phyloP scores from a whole-genome alignment of 2,888 invertebrate genomes.

The Tryphoninae sp. region DNA sequence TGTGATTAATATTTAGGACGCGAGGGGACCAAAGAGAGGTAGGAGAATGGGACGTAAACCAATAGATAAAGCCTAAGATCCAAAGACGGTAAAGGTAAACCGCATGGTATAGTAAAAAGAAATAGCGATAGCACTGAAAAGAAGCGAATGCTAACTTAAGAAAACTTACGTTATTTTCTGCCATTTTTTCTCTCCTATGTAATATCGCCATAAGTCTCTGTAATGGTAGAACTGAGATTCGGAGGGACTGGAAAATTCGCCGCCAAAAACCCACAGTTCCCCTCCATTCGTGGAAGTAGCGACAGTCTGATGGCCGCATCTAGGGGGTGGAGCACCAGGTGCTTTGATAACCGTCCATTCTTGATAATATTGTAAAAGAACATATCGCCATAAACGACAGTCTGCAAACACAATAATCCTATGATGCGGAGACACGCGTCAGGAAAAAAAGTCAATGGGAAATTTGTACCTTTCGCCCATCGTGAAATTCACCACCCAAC shows the following conservation, averaged over 20 bases:
- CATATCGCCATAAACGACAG: constrained; percentile 93
- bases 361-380: constrained; percentile 90
- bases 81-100: too few species aligned
- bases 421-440: too few species aligned
- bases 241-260: constrained; percentile 94
- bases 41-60: not conserved
- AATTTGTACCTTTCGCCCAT: constrained; percentile 89
- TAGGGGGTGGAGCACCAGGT: constrained; percentile 93
- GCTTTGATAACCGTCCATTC: constrained; percentile 91
- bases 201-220: constrained; percentile 94
- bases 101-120: too few species aligned
- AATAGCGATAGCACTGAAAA: too few species aligned
- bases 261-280: constrained; percentile 92
- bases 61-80: too few species aligned
- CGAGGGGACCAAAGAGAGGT: too few species aligned
- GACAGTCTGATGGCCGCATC: constrained; percentile 94
- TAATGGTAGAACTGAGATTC: constrained; percentile 97
- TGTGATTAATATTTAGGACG: too few species aligned
- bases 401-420: constrained; percentile 82
- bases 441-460: not conserved
- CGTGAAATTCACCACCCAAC: constrained; percentile 95
- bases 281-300: constrained; percentile 89
- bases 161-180: constrained; percentile 86
- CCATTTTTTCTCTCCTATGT: constrained; percentile 90
- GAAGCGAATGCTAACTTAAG: not conserved